Percentiles rank a stretch among this genome's conserved stretches.
Conservation (phyloP, 2,797 vertebrate species). For the Gorsachius magnificus region DNA sequence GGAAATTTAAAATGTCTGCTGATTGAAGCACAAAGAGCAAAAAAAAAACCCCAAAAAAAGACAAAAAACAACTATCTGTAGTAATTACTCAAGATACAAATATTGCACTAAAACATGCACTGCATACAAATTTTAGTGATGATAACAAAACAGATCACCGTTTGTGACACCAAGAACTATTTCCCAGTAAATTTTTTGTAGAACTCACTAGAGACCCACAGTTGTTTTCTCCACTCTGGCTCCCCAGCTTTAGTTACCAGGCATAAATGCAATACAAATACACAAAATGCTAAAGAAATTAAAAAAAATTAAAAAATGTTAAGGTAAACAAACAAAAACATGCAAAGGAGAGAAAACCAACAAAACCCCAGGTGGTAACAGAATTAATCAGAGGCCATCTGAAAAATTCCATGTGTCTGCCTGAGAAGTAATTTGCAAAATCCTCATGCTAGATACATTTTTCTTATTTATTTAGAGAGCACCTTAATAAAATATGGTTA, state of each 20-base stretch:
- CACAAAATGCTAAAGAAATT: background rate
- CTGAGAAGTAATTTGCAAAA: background rate
- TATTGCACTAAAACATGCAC: background rate
- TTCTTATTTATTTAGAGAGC: background rate
- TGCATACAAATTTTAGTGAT: background rate
- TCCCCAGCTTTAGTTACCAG: background rate
- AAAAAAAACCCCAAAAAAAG: too few relatives aligned
- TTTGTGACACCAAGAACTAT: background rate
- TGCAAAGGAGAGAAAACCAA: background rate
- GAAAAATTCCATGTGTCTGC: background rate
- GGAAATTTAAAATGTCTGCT: slow-evolving; percentile 49
- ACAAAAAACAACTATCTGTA: background rate
- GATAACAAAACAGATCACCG: background rate
- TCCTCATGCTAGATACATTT: background rate
- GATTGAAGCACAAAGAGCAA: background rate
- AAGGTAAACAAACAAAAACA: background rate
- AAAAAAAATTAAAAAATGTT: background rate
- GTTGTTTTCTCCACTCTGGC: background rate
- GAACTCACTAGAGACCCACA: background rate
- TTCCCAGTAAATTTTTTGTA: background rate
- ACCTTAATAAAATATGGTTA: background rate
- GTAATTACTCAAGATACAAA: background rate
- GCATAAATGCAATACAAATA: background rate
- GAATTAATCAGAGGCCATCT: background rate
- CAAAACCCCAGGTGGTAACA: background rate